phyloP scores from a whole-genome alignment of 1,140 invertebrate genomes.

The Chlorops oryzae region DNA sequence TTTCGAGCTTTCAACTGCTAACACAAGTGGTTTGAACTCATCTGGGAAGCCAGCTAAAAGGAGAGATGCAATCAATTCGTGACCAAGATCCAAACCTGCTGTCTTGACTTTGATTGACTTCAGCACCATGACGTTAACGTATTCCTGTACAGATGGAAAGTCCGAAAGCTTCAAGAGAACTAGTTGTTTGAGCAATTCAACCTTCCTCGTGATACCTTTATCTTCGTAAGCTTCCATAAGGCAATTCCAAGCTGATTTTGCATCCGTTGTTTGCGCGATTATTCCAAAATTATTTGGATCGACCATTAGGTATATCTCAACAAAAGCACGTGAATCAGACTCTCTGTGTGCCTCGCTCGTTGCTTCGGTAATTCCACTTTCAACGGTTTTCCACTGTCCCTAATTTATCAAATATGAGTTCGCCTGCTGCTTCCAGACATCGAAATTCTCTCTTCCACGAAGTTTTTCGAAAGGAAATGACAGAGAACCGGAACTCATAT shows the following conservation, averaged over 20 bases:
- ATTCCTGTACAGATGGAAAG: neutral
- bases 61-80: constrained; percentile 40
- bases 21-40: constrained; percentile 40
- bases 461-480: neutral
- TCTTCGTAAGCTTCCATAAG: neutral
- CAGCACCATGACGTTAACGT: neutral
- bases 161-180: neutral
- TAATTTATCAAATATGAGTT: constrained; percentile 11
- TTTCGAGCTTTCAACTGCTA: constrained; percentile 27
- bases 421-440: constrained; percentile 5
- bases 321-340: no score
- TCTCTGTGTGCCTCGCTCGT: no score
- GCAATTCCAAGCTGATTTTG: neutral
- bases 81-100: constrained; percentile 12
- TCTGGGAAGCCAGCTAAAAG: constrained; percentile 39
- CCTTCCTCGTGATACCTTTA: neutral
- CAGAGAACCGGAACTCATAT: no score
- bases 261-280: no score
- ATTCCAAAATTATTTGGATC: no score
- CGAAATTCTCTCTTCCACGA: constrained; percentile 8
- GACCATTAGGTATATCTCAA: no score
- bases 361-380: no score
- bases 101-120: neutral
- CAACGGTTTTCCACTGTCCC: no score
- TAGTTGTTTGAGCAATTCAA: neutral